Evolutionary conservation across 2,113 vertebrate species (phyloP).

Genomic region (Misgurnus anguillicaudatus): DNA sequence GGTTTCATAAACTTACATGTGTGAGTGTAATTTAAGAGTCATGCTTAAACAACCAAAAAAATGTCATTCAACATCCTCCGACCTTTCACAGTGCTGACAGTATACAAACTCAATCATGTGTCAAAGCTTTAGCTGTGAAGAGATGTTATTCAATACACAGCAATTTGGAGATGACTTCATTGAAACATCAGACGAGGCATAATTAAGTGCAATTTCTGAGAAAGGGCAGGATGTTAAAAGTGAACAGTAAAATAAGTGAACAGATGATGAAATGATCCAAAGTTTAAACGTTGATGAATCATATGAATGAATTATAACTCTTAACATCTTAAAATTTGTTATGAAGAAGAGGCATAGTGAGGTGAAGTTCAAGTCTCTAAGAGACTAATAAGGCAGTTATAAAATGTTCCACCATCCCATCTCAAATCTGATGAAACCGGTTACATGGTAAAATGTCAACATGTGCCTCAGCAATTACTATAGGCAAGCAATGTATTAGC

Average conservation of each 20-base stretch:
- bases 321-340: too few species aligned
- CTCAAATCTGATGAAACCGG: slow-evolving; percentile 6
- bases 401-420: neutral
- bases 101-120: slow-evolving; percentile 6
- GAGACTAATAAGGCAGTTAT: slow-evolving; percentile 2
- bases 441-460: slow-evolving; percentile 39
- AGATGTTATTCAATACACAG: neutral
- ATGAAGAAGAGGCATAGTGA: too few species aligned
- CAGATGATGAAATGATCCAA: neutral
- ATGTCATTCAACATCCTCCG: slow-evolving; percentile 24
- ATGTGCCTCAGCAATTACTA: slow-evolving; percentile 18
- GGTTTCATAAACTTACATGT: neutral
- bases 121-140: neutral
- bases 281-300: neutral
- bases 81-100: slow-evolving; percentile 9
- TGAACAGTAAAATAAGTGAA: neutral
- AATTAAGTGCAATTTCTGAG: neutral
- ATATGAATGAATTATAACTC: too few species aligned
- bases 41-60: neutral
- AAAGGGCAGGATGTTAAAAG: neutral
- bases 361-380: neutral
- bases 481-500: neutral
- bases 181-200: neutral
- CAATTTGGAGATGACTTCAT: neutral
- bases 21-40: neutral